Percentiles rank a stretch among this genome's conserved stretches.
Conservation (phyloP, 1,140 invertebrate genomes). For the Drosophila sp. region DNA sequence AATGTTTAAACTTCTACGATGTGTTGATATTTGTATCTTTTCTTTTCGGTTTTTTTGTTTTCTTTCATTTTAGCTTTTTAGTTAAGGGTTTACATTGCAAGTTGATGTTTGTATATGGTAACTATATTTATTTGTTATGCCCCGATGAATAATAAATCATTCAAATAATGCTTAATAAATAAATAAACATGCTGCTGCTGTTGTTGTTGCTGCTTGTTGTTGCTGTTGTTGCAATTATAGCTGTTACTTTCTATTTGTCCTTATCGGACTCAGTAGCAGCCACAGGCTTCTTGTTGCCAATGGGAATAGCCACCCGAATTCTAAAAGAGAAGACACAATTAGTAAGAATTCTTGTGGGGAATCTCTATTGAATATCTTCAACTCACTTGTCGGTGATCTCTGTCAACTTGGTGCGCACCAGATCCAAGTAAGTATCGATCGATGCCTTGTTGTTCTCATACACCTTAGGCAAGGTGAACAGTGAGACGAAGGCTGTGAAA, state of each 20-base stretch:
- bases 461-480: slow-evolving; percentile 98
- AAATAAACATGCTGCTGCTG: slow-evolving; percentile 75
- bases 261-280: slow-evolving; percentile 88
- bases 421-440: slow-evolving; percentile 96
- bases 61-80: slow-evolving; percentile 28
- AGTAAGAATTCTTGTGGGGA: not conserved
- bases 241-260: slow-evolving; percentile 89
- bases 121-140: slow-evolving; percentile 78
- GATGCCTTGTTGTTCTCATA: slow-evolving; percentile 99
- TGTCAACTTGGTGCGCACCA: slow-evolving; percentile 94
- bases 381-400: slow-evolving; percentile 95
- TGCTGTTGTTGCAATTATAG: slow-evolving; percentile 11
- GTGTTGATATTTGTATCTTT: slow-evolving; percentile 49
- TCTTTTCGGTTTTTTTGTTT: slow-evolving; percentile 10
- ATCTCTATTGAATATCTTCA: not conserved
- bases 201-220: slow-evolving; percentile 39
- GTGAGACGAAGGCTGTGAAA: slow-evolving; percentile 92
- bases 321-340: slow-evolving; percentile 86
- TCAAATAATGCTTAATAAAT: slow-evolving; percentile 83
- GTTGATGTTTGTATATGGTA: slow-evolving; percentile 55
- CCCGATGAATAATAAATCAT: slow-evolving; percentile 80
- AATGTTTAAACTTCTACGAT: slow-evolving; percentile 69
- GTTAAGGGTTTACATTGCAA: slow-evolving; percentile 38
- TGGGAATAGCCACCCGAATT: slow-evolving; percentile 94
- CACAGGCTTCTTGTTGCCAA: slow-evolving; percentile 90